These are phyloP conservation scores for Rhinoraja longicauda DNA, from an alignment of 2,797 vertebrate species.

Conservation along the genomic window DNA sequence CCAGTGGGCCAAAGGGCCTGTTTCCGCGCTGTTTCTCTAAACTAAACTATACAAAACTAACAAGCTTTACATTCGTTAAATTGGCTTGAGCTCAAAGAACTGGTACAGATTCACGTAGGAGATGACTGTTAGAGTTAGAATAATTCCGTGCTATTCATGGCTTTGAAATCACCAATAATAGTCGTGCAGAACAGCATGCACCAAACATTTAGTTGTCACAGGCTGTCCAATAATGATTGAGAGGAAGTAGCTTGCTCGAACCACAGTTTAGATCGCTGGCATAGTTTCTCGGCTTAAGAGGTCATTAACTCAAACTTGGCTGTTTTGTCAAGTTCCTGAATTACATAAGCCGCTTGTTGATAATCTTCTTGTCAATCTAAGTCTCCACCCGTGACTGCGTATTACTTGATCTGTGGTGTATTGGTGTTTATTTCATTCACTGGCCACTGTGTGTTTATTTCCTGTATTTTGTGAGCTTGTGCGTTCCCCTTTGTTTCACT, in stretches of 20 bases:
- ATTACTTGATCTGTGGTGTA: background rate
- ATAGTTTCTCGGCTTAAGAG: background rate
- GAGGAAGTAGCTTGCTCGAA: background rate
- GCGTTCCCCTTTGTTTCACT: background rate
- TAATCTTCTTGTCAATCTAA: background rate
- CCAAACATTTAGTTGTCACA: background rate
- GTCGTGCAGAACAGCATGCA: background rate
- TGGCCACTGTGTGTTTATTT: background rate
- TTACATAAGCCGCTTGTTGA: background rate
- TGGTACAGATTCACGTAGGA: background rate
- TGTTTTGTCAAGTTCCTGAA: background rate
- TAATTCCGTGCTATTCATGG: background rate
- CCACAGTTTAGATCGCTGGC: background rate
- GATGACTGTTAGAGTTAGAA: background rate
- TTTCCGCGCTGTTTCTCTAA: no score
- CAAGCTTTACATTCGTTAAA: background rate
- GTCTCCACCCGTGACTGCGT: background rate
- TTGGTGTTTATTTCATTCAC: background rate
- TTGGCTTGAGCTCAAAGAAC: background rate
- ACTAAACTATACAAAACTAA: no score
- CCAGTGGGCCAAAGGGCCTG: no score
- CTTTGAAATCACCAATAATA: background rate
- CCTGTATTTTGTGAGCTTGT: no score
- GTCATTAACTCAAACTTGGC: background rate
- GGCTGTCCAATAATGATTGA: background rate